Conservation (phyloP, 2,113 vertebrate genomes). For the Entomyzon cyanotis region DNA sequence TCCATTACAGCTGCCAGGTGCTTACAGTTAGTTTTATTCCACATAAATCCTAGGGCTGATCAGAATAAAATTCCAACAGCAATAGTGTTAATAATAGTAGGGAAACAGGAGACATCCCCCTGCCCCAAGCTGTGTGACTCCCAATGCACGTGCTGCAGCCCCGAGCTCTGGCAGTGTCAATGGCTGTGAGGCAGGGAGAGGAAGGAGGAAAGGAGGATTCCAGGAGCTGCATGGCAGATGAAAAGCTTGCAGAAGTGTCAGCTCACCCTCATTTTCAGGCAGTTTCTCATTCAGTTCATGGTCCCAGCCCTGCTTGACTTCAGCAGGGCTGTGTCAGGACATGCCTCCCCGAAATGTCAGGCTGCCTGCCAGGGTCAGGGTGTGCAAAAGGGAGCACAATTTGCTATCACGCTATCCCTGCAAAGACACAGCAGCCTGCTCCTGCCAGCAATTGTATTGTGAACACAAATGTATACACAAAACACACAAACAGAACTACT, state of each 20-base stretch:
- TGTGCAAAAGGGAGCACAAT: not conserved
- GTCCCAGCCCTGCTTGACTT: not conserved
- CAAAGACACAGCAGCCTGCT: not conserved
- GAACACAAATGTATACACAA: not conserved
- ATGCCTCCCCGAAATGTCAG: not conserved
- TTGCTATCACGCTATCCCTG: not conserved
- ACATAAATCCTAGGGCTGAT: not conserved
- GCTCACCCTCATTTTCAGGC: not conserved
- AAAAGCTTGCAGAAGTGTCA: not conserved
- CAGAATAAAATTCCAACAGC: not conserved
- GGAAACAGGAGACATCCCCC: not conserved
- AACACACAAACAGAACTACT: not conserved
- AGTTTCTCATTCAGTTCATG: not conserved
- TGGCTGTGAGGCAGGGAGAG: not conserved
- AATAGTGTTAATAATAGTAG: not conserved
- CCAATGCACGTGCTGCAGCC: not conserved
- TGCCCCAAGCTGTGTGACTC: not conserved
- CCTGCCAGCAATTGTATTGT: not conserved
- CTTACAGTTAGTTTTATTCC: not conserved
- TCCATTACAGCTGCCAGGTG: not conserved
- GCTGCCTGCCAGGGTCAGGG: not conserved
- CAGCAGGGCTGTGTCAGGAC: not conserved
- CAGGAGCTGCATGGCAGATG: not conserved
- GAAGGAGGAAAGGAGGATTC: no score
- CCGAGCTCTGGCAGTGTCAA: fast-evolving